Evolutionary conservation across 1,140 invertebrate genomes (phyloP), one percentile per base, ranked within the genome.

Genomic region (Cephus cinctus): DNA sequence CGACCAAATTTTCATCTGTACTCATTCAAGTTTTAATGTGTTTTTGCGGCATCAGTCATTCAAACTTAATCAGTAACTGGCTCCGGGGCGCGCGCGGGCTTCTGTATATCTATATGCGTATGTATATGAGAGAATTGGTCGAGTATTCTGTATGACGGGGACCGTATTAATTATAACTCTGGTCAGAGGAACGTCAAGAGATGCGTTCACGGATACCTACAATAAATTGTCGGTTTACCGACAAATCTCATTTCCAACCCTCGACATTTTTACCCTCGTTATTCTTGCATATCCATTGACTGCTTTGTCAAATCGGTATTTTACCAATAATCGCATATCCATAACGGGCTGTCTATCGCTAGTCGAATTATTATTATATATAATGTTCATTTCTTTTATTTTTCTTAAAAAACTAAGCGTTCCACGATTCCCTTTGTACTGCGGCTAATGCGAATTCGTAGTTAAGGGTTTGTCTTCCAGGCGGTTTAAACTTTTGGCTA

Each of bases 171-270:
- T 76, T 76, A 76, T 76, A 75, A 73, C 68, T 75, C 71, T 73
- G 73, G 72, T 71, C 71, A 67, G 65, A 70, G 62, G 54, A 71
- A 64, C 61, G 65, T 70, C 63, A 72, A 73, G 71, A 73, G 73
- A 71, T 74, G 63, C 56, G 63, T 67, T 67, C 57, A 65, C 60
- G 67, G 67, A 72, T 73, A 70, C 60, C 68, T 67, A 65, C 66
- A 65, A 76, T 69, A 75, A 75, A 75, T 75, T 75, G 73, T 75
- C 72, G 73, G 73, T 75, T 76, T 70, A 76, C 73, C 73, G 69
- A 65, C 71, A 72, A 76, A 76, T 76, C 69, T 76, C 72, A 75
- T 74, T 76, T 73, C 67, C 69, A 71, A 71, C 70, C 55, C 57
- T 18, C 40, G 41, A 34, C 49, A 57, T 69, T 75, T 75, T 69